These are phyloP conservation scores for Psylliodes chrysocephalus DNA, from an alignment of 2,888 invertebrate genomes.

Conservation along the genomic window DNA sequence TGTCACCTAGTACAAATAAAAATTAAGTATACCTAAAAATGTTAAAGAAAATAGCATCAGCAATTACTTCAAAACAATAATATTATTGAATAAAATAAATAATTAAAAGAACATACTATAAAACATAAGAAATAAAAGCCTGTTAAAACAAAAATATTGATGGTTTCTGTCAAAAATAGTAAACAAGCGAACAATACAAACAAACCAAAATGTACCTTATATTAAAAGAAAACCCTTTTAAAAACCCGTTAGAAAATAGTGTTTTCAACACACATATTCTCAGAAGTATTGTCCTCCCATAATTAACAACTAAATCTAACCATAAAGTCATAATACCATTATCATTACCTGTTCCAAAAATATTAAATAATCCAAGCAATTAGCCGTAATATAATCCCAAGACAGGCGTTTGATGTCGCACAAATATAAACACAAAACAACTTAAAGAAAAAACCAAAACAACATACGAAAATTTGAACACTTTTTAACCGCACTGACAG, in stretches of 20 bases:
- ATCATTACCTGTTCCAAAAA: constrained; percentile 1
- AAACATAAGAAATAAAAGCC: too few relatives aligned
- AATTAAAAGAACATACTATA: too few relatives aligned
- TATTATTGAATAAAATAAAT: too few relatives aligned
- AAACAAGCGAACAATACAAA: constrained; percentile 1
- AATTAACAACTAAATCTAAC: neutral
- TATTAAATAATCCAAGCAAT: neutral
- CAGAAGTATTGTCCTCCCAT: neutral
- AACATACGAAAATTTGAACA: neutral
- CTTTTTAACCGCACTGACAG: neutral
- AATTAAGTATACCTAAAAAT: too few relatives aligned
- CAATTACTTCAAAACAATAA: too few relatives aligned
- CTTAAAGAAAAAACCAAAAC: neutral
- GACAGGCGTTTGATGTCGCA: neutral
- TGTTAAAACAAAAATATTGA: too few relatives aligned
- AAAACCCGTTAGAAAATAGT: too few relatives aligned
- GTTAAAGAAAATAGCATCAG: too few relatives aligned
- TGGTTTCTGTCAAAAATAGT: neutral
- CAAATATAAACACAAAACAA: constrained; percentile 1
- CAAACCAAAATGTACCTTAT: neutral
- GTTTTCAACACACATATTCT: too few relatives aligned
- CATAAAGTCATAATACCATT: neutral
- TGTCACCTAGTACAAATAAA: too few relatives aligned
- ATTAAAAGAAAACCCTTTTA: neutral
- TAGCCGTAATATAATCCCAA: neutral